phyloP scores from a whole-genome alignment of 1,140 invertebrate species.

The Physella acuta region DNA sequence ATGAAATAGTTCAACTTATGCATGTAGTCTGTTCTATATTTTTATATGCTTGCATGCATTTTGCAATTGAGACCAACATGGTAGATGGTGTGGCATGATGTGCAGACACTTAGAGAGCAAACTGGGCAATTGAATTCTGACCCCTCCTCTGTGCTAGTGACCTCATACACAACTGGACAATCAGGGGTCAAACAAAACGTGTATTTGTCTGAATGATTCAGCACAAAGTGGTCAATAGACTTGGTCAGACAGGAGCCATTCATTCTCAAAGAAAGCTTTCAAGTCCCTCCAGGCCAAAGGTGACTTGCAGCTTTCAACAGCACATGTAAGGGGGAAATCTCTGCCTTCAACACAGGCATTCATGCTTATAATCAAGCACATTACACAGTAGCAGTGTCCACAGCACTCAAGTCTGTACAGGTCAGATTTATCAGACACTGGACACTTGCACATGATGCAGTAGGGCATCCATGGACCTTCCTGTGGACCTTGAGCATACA shows the following conservation, averaged over 20 bases:
- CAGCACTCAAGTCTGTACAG: conserved; percentile 46
- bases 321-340: conserved; percentile 42
- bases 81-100: not conserved
- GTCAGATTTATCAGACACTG: conserved; percentile 34
- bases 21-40: too few relatives aligned
- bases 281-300: conserved; percentile 39
- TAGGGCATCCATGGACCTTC: conserved; percentile 30
- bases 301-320: conserved; percentile 35
- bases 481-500: too few relatives aligned
- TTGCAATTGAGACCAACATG: not conserved
- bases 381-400: conserved; percentile 50
- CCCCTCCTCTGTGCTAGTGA: not conserved
- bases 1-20: too few relatives aligned
- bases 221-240: not conserved
- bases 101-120: not conserved
- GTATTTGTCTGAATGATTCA: not conserved
- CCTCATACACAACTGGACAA: conserved; percentile 10
- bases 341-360: conserved; percentile 11
- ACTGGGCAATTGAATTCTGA: not conserved
- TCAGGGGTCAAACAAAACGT: not conserved
- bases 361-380: conserved; percentile 40
- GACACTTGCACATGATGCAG: conserved; percentile 48
- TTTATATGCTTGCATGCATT: too few relatives aligned
- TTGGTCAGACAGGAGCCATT: conserved; percentile 6
- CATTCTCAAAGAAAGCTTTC: conserved; percentile 21